phyloP scores from a whole-genome alignment of 2,888 invertebrate genomes.

The Pyrgus malvae region DNA sequence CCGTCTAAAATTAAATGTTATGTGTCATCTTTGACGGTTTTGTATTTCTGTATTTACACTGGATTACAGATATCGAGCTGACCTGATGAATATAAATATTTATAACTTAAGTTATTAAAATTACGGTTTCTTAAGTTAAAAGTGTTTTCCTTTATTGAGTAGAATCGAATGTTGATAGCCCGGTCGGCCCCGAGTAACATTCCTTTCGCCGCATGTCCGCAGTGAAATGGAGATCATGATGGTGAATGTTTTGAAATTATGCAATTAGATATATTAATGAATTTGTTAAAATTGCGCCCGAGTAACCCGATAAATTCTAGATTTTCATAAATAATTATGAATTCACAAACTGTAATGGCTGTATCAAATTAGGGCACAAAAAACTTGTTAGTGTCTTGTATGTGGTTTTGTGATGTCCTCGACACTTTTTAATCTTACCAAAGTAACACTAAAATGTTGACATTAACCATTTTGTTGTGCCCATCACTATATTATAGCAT shows the following conservation, averaged over 20 bases:
- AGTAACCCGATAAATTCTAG: conserved; percentile 60
- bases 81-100: conserved; percentile 84
- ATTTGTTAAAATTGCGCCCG: conserved; percentile 54
- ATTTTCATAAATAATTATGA: conserved; percentile 53
- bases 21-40: conserved; percentile 83
- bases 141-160: conserved; percentile 79
- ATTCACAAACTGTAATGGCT: conserved; percentile 71
- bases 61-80: conserved; percentile 83
- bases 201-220: conserved; percentile 79
- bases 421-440: conserved; percentile 62
- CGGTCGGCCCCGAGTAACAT: conserved; percentile 78
- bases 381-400: conserved; percentile 76
- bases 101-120: conserved; percentile 84
- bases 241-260: conserved; percentile 70
- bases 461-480: conserved; percentile 81
- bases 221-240: conserved; percentile 76
- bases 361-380: conserved; percentile 77
- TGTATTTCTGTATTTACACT: conserved; percentile 83
- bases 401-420: conserved; percentile 73
- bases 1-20: conserved; percentile 83
- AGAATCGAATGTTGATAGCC: conserved; percentile 56
- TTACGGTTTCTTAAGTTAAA: conserved; percentile 83
- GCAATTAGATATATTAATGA: conserved; percentile 58
- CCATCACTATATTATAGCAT: conserved; percentile 69
- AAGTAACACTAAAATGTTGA: conserved; percentile 64